phyloP scores from a whole-genome alignment of 2,797 vertebrate species.

The Sciaenops ocellatus region DNA sequence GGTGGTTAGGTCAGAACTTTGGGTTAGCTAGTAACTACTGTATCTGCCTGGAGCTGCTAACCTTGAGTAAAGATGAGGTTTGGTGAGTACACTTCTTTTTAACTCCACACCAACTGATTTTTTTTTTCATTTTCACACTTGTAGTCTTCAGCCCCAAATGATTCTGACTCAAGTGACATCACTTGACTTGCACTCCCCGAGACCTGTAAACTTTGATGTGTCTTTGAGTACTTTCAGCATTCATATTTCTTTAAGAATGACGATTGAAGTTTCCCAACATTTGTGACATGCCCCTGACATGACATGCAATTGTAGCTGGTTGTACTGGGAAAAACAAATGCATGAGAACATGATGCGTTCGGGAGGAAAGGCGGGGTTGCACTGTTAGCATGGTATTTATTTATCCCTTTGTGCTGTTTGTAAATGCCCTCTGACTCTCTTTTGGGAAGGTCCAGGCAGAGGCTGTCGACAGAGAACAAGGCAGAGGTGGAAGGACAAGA shows the following conservation, averaged over 20 bases:
- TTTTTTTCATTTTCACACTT: neutral
- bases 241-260: neutral
- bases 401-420: slow-evolving; percentile 28
- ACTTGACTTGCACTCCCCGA: neutral
- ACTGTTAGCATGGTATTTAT: slow-evolving; percentile 43
- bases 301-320: neutral
- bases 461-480: slow-evolving; percentile 13
- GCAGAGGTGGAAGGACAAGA: slow-evolving; percentile 14
- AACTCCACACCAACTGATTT: neutral
- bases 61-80: neutral
- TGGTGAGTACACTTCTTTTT: neutral
- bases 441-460: slow-evolving; percentile 33
- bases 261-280: neutral
- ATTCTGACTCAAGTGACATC: neutral
- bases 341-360: slow-evolving; percentile 1
- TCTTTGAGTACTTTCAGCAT: neutral
- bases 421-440: slow-evolving; percentile 18
- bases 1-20: too few species aligned
- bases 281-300: neutral
- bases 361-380: neutral
- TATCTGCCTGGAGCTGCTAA: neutral
- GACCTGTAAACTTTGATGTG: neutral
- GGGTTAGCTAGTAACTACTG: too few species aligned
- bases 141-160: neutral
- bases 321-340: neutral